These are phyloP conservation scores for Silurus lanzhouensis DNA, from an alignment of 2,797 vertebrate genomes.

Conservation along the genomic window DNA sequence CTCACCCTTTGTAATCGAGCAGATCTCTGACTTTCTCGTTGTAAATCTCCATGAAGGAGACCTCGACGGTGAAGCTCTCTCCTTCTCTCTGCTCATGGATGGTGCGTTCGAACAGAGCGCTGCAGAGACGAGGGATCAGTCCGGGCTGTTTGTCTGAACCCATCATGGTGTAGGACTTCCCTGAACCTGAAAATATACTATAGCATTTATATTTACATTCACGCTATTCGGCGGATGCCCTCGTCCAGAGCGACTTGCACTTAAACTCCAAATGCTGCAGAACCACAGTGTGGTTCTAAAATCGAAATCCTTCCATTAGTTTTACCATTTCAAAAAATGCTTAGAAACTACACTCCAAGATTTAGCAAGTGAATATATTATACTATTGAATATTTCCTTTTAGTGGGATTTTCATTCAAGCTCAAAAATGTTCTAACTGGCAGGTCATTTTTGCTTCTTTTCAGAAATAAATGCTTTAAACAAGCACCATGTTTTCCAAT, in stretches of 20 bases:
- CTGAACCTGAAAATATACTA: slow-evolving; percentile 74
- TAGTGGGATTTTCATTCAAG: too few species aligned
- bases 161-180: slow-evolving; percentile 92
- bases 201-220: too few species aligned
- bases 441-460: too few species aligned
- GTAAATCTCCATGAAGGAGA: slow-evolving; percentile 91
- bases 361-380: not conserved
- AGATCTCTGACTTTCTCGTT: slow-evolving; percentile 89
- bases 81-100: slow-evolving; percentile 79
- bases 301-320: not conserved
- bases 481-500: too few species aligned
- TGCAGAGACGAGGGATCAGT: slow-evolving; percentile 85
- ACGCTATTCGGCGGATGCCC: too few species aligned
- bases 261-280: not conserved
- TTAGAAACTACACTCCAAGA: not conserved
- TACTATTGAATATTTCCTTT: not conserved
- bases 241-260: too few species aligned
- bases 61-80: slow-evolving; percentile 87
- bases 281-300: not conserved
- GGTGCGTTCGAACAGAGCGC: slow-evolving; percentile 82
- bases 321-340: not conserved
- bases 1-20: slow-evolving; percentile 87
- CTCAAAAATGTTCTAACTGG: too few species aligned
- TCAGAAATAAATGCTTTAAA: too few species aligned
- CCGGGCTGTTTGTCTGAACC: slow-evolving; percentile 84